These are phyloP conservation scores for Falcaria lacertinaria DNA, from an alignment of 2,888 invertebrate genomes.

Conservation along the genomic window DNA sequence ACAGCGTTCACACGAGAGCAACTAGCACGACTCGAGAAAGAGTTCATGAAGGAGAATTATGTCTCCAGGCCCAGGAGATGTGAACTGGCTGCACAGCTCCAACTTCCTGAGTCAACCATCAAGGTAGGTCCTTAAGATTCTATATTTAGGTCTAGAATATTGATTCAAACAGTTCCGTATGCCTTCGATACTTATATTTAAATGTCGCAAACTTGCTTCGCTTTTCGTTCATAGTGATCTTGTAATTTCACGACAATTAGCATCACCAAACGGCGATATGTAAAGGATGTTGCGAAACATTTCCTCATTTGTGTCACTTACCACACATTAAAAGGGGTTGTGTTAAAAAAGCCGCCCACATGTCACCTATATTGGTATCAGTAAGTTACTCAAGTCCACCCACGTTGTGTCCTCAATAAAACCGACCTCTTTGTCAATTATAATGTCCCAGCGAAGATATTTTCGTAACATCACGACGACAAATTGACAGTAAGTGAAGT, in stretches of 20 bases:
- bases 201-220: too few species aligned
- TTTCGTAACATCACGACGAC: conserved; percentile 28
- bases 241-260: too few species aligned
- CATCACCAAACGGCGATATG: neutral
- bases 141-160: too few species aligned
- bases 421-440: conserved; percentile 35
- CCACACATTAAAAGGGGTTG: conserved; percentile 2
- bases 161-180: too few species aligned
- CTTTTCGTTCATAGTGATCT: too few species aligned
- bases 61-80: conserved; percentile 96
- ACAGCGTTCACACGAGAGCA: conserved; percentile 99
- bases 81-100: conserved; percentile 95
- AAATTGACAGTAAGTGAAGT: conserved; percentile 23
- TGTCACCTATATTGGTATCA: neutral
- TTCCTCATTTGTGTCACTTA: neutral
- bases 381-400: conserved; percentile 20
- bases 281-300: neutral
- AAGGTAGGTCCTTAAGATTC: conserved; percentile 82
- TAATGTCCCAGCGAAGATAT: conserved; percentile 11
- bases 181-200: too few species aligned
- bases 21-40: conserved; percentile 93
- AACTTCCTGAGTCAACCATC: conserved; percentile 97
- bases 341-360: conserved; percentile 1
- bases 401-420: conserved; percentile 36
- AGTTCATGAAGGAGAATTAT: conserved; percentile 98